Base-by-base conservation (phyloP, 2,113 vertebrate species). In the Tichodroma muraria region DNA sequence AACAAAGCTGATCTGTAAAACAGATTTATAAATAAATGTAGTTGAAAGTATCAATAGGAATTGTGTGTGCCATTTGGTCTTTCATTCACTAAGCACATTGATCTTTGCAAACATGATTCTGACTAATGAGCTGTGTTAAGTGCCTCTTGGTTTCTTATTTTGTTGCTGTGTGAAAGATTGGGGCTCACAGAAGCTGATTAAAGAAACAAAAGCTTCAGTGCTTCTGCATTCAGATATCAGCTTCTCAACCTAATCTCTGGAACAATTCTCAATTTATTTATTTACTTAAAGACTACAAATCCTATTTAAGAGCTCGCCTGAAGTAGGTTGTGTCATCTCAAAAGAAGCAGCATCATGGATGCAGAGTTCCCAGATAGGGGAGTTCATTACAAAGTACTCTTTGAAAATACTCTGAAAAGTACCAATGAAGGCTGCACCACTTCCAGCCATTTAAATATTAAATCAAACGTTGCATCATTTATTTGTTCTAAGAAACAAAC, bases 111-210 rank as follows among this genome's bases (percentile, higher is more conserved):
- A 82, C 44, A 93, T 9, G 28, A 89, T 82, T 93, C 71, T 82
- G 57, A 84, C 83, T 94, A 95, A 87, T 31, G 47, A 96, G 87
- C 82, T 85, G 38, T 45, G 82, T 80, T 85, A 91, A 82, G 54
- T 73, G 64, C 71, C 54, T 87, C 66, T 88, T 65, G 75, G 66
- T 52, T 91, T 76, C 31, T 73, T 64, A 63, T 23, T 90, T 57
- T 90, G 71, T 77, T 65, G 63, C 53, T 68, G 30, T 68, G 49
- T 88, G 53, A 72, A 89, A 95, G 89, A 86, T 13, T 13, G 9
- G 49, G n/a, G 64, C 65, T 79, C 49, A 16, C 9, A 53, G 37
- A 72, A 64, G 50, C 68, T 52, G 82, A 69, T 65, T 66, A 85
- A 80, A 82, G 69, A 81, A 85, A 65, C 61, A 82, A 91, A 73